Conservation (phyloP, 2,113 vertebrate species). For the Tringa solitaria region DNA sequence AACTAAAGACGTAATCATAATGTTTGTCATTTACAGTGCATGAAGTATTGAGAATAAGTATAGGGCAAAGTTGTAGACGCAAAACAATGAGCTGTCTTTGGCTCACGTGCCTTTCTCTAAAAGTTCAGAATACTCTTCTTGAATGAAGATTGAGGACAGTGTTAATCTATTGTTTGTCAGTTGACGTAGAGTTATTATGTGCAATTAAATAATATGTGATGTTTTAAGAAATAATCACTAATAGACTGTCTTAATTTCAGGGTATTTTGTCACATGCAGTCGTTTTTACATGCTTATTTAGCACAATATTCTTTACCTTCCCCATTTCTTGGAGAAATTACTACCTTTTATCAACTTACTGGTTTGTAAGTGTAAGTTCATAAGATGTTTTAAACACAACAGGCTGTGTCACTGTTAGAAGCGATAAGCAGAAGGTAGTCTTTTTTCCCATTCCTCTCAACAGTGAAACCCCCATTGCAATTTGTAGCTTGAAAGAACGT, state of each 20-base stretch:
- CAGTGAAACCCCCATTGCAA: not conserved
- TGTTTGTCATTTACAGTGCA: not conserved
- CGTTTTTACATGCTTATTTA: not conserved
- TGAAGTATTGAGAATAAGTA: not conserved
- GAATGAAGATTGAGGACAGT: not conserved
- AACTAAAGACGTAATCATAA: not conserved
- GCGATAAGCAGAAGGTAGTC: not conserved
- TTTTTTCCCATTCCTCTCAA: not conserved
- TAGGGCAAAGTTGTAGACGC: not conserved
- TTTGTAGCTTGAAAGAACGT: not conserved
- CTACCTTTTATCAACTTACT: not conserved
- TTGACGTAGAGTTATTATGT: not conserved
- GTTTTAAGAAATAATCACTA: not conserved
- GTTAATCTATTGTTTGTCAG: not conserved
- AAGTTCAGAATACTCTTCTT: not conserved
- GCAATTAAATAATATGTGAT: not conserved
- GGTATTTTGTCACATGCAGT: not conserved
- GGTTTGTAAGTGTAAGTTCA: not conserved
- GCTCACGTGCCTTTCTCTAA: not conserved
- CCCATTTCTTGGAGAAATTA: not conserved
- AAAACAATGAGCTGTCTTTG: not conserved
- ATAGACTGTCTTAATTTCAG: not conserved
- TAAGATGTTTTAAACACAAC: not conserved
- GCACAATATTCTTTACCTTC: not conserved
- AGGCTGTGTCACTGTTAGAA: fast-evolving